Base-by-base conservation (phyloP, 1,140 invertebrate genomes). In the Bicyclus anynana region DNA sequence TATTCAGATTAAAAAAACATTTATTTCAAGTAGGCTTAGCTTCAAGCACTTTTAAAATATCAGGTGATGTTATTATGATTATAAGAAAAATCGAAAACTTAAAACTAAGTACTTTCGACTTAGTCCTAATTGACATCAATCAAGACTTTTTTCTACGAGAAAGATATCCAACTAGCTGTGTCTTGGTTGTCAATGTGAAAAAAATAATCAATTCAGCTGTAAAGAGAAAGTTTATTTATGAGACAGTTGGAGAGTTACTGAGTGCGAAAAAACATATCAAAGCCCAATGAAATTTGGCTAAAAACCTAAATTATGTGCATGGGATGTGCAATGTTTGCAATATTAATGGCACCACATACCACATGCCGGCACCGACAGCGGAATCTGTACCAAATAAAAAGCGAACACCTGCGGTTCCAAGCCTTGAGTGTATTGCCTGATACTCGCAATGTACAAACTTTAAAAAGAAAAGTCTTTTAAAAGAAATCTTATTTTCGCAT, bases 331-430 rank as follows among this genome's bases (percentile, higher is more conserved):
- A 18, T 18, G 18, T 20, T 20, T 44, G 16, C 18, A 20, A 20
- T 20, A 44, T 20, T 44, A 44, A 20, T 44, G 17, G 0, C 40
- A 44, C 40, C 40, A 44, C 40, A 44, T 44, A n/a, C 40, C 40
- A 12, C 40, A 20, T 44, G 13, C 40, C 40, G 40, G 17, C 16
- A 20, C 4, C 16, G 40, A 40, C n/a, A 12, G 10, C 40, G 40
- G 18, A 44, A 44, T 44, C 40, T 44, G 40, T 20, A 20, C 40
- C 40, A 44, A 44, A 44, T 44, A 44, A 44, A 44, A 44, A 44
- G 17, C 17, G 40, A 44, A 20, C 40, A 44, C 40, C 40, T 44
- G 40, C 40, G 18, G 40, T 20, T 44, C 40, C 14, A 20, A 14
- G 18, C 14, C 6, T n/a, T n/a, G n/a, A n/a, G n/a, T 44, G 16